Conservation (phyloP, 1,140 invertebrate genomes). For the Conus ventricosus region DNA sequence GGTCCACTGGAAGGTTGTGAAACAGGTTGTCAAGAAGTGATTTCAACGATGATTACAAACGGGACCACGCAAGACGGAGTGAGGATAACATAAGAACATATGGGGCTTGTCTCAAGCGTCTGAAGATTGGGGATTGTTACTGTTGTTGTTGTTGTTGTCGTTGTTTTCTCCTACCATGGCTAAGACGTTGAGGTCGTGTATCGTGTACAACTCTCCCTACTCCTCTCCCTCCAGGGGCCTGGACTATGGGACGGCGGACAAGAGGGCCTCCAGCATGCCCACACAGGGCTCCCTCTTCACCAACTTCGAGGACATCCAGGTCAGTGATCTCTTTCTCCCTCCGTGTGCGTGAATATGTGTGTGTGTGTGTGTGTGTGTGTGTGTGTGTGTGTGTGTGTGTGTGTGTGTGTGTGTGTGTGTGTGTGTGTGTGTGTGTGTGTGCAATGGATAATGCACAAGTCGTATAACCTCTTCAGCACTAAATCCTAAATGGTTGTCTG, state of each 20-base stretch:
- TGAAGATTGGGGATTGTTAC: too few species aligned
- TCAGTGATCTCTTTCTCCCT: constrained; percentile 35
- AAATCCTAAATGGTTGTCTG: too few species aligned
- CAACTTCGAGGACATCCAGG: constrained; percentile 74
- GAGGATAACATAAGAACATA: too few species aligned
- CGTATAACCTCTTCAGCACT: too few species aligned
- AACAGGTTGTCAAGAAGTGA: too few species aligned
- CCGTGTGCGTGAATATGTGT: neutral
- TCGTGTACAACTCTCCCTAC: constrained; percentile 63
- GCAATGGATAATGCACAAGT: neutral
- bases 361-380: neutral
- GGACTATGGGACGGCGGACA: constrained; percentile 64
- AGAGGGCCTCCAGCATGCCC: constrained; percentile 68
- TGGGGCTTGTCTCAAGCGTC: too few species aligned
- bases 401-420: neutral
- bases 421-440: constrained; percentile 7
- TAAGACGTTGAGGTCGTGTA: constrained; percentile 58
- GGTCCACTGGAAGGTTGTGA: too few species aligned
- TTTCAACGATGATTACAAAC: too few species aligned
- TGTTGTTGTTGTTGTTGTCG: neutral
- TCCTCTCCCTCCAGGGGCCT: constrained; percentile 63
- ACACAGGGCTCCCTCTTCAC: constrained; percentile 73
- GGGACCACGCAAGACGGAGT: too few species aligned
- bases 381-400: neutral
- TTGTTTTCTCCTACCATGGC: constrained; percentile 43